Evolutionary conservation across 2,113 vertebrate genomes (phyloP), one percentile per base, ranked within the genome.

Genomic region (Agapornis roseicollis): DNA sequence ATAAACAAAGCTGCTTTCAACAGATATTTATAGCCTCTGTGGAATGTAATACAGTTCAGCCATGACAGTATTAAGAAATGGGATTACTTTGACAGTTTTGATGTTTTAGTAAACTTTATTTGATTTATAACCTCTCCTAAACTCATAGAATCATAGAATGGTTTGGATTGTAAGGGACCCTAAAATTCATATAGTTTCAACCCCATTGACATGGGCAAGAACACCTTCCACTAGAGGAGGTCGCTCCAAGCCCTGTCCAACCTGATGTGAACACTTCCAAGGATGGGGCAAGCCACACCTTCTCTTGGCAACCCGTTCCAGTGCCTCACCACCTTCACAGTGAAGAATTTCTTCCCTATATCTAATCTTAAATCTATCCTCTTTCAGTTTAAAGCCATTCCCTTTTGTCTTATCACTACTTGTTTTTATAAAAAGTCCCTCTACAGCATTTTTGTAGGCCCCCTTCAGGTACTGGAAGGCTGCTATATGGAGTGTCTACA

Each of bases 1-100:
- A 55, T 71, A 90, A 88, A 87, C 65, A 94, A 93, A 95, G 80
- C 42, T 71, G 60, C 50, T 94, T 95, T 93, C 80, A 88, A 33
- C 24, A 68, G 9, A 37, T 65, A 17, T 66, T 25, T 69, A 7
- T 23, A 60, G 52, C 20, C 8, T 87, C 61, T 84, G 27, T 71
- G 22, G 35, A 80, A 17, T 1, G 2, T 70, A 88, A 77, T 63
- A 74, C 39, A 79, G 55, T 71, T 81, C 6, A 85, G 15, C 29
- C 39, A 25, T 44, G 39, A 44, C 3, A 79, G 20, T 31, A 35
- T 79, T 74, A 80, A 60, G 78, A 87, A 78, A 50, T 6, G 55
- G 27, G 35, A 13, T 93, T 84, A 47, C 3, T 1, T 6, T 60
- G 11, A 44, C 13, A 52, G 14, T 61, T 85, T 41, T 44, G 20